Conservation (phyloP, 2,113 vertebrate species). For the Xenus cinereus region DNA sequence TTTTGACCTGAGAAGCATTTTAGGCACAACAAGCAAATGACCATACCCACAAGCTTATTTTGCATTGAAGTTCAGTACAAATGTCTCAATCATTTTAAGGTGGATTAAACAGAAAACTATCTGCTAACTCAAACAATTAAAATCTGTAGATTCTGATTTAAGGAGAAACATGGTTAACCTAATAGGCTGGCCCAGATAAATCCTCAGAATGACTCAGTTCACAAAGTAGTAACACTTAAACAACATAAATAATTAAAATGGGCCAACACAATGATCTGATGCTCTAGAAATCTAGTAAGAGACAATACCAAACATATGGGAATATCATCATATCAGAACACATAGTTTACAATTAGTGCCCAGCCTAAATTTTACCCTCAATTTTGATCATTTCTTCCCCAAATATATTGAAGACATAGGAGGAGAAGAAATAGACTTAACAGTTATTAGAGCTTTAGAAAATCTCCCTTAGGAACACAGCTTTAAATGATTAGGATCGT, state of each 20-base stretch:
- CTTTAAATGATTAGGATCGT: neutral
- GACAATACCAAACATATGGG: neutral
- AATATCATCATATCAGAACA: neutral
- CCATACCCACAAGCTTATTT: neutral
- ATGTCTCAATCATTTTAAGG: neutral
- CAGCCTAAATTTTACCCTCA: neutral
- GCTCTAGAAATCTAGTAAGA: neutral
- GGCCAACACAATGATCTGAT: neutral
- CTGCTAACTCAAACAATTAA: neutral
- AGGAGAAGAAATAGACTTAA: neutral
- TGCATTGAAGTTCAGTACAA: neutral
- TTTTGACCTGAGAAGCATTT: neutral
- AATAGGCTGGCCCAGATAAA: neutral
- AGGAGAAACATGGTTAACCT: neutral
- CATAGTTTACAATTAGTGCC: neutral
- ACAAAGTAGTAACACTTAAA: neutral
- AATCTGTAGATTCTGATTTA: neutral
- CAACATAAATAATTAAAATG: neutral
- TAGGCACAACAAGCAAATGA: neutral
- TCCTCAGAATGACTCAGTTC: neutral
- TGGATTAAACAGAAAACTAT: neutral
- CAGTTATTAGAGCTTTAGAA: neutral
- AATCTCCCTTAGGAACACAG: neutral
- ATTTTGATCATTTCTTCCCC: neutral
- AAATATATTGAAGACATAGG: neutral